Evolutionary conservation across 2,113 vertebrate species (phyloP), one percentile per base, ranked within the genome.

Genomic region (Mesoclemmys tuberculata): DNA sequence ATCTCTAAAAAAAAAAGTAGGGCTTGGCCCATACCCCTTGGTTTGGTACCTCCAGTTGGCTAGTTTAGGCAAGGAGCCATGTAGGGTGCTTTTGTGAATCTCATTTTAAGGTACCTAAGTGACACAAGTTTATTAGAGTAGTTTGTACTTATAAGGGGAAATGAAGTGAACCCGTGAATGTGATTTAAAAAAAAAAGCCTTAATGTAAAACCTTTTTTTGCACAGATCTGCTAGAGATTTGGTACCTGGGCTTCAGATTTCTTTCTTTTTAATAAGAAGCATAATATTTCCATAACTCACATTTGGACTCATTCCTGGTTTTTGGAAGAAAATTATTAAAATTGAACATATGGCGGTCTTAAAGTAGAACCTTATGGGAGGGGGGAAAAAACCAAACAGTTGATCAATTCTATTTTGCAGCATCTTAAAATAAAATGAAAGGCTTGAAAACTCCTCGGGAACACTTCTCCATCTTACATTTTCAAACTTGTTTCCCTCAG

Each of bases 281-380:
- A 94, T 92, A 98, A 95, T 98, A 97, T 98, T 98, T 98, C 97
- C 96, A 94, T 97, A 98, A 97, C 89, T 98, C 92, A 89, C 82
- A 94, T 98, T 98, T 98, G 98, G 98, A 98, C 96, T 96, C 84
- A 89, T 98, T 98, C 98, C 98, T 98, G 93, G 97, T 75, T 97
- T 98, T 97, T 94, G 52, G 90, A 98, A 98, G 87, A 87, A 97
- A 97, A 98, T 98, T 98, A 98, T 98, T 98, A 98, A 98, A 98
- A 97, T 88, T 97, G 97, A 98, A 96, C 98, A 98, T 98, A 98
- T 98, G 98, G 98, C 98, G 96, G 96, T 97, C 97, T 98, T 98
- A 98, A 98, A 98, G 98, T 98, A 98, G 97, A 98, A 98, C 93
- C 97, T 98, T 97, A 96, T 97, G 97, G 95, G 92, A 93, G 94